These are phyloP conservation scores for Drosophila bifasciata DNA, from an alignment of 1,140 invertebrate species.

Conservation along the genomic window DNA sequence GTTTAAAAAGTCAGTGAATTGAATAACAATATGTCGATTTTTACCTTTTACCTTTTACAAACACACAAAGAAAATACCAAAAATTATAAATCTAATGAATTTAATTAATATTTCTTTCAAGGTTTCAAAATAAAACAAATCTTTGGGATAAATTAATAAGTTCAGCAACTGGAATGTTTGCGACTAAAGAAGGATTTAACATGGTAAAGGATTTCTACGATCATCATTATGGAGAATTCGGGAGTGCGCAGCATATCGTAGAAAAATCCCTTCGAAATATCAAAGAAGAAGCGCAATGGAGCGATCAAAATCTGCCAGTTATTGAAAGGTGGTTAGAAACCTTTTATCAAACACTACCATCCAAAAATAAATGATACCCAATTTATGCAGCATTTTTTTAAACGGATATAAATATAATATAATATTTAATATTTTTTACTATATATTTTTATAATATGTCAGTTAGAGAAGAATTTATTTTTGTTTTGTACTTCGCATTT, in stretches of 20 bases:
- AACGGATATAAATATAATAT: no score
- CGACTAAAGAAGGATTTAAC: conserved; percentile 88
- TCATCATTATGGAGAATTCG: conserved; percentile 86
- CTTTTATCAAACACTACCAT: conserved; percentile 73
- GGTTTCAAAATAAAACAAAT: conserved; percentile 88
- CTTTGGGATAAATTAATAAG: conserved; percentile 90
- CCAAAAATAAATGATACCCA: background rate
- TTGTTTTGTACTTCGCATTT: no score
- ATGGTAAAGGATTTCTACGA: conserved; percentile 87
- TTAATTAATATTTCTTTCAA: conserved; percentile 66
- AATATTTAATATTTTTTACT: no score
- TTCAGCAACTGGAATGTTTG: conserved; percentile 89
- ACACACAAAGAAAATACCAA: no score
- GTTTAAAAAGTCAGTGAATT: no score
- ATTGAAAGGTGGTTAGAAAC: conserved; percentile 88
- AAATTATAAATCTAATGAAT: background rate
- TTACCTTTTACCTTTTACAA: no score
- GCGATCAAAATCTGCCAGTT: conserved; percentile 88
- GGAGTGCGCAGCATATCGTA: conserved; percentile 88
- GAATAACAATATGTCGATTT: no score
- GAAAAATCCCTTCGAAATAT: conserved; percentile 88
- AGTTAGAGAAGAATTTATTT: no score
- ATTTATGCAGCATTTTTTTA: no score
- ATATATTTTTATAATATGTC: no score
- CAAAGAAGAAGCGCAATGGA: conserved; percentile 89